Base-by-base conservation (phyloP, 2,797 vertebrate genomes). In the Antennarius maculatus region DNA sequence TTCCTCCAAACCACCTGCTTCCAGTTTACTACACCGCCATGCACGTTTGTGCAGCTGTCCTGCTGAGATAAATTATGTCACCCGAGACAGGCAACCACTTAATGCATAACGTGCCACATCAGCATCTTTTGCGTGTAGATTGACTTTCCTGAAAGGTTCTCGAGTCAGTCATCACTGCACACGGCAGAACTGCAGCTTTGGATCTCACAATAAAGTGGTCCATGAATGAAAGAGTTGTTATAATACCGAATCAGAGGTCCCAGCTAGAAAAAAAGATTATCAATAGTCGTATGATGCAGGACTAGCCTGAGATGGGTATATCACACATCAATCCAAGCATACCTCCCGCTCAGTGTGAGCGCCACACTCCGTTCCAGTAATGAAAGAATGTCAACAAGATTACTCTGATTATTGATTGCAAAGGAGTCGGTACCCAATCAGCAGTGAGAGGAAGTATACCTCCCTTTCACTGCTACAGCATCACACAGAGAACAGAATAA, bases 1-100 rank as follows among this genome's bases (percentile, higher is more conserved):
- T 11, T 50, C 29, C 8, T 43, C 39, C 15, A 75, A 52, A 62
- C 53, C 71, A 63, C 17, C 63, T 70, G 39, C 16, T 69, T 77
- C 74, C n/a, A 72, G 34, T 47, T 37, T 4, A 1, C 31, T 16
- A 1, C 18, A n/a, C 29, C 42, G 16, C 23, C 14, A 15, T 6
- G 13, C 42, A 15, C 42, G 13, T 43, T 43, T 43, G 14, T 15
- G 14, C 58, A 68, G 60, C 45, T 15, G 46, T 41, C 27, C 5
- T 31, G 2, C 6, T 13, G 51, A 45, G 13, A 17, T 47, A 31
- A n/a, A 64, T n/a, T 2, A 23, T 23, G 23, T 23, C 23, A 23
- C 1, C 23, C 23, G 23, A 23, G 23, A 23, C 5, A 34, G 5
- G 31, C 31, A 34, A 34, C 31, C 27, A 12, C 17, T 42, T n/a